These are phyloP conservation scores for Rostratula benghalensis DNA, from an alignment of 2,113 vertebrate species.

Conservation along the genomic window DNA sequence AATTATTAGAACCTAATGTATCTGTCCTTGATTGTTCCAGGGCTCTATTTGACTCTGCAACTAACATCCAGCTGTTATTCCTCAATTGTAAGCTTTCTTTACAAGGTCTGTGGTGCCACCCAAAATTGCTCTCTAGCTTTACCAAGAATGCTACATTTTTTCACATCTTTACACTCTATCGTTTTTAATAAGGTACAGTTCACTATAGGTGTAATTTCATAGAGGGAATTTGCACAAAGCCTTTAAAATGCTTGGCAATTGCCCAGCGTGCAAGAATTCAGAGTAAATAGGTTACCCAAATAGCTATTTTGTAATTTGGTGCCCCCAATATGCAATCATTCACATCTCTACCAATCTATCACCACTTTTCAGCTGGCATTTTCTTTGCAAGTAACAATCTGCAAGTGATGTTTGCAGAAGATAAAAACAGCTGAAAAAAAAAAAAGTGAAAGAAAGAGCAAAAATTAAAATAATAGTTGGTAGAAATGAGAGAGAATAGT, in stretches of 20 bases:
- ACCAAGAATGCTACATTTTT: not conserved
- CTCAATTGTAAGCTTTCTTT: not conserved
- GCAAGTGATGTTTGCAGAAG: not conserved
- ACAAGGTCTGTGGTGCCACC: not conserved
- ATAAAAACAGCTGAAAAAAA: not conserved
- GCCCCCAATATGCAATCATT: not conserved
- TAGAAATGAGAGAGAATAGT: not conserved
- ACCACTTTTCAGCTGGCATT: not conserved
- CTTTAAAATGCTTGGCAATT: not conserved
- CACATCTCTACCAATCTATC: not conserved
- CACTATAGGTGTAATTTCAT: not conserved
- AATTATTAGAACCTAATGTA: not conserved
- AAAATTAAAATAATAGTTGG: not conserved
- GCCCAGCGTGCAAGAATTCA: not conserved
- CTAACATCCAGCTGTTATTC: not conserved
- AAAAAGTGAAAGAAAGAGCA: not conserved
- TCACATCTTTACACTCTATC: not conserved
- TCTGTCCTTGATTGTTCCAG: not conserved
- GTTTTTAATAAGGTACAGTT: not conserved
- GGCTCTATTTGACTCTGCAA: not conserved
- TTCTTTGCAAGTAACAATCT: constrained; percentile 32
- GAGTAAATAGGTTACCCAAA: not conserved
- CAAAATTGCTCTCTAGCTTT: not conserved
- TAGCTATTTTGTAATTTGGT: not conserved
- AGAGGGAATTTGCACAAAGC: not conserved